Evolutionary conservation across 2,888 invertebrate genomes (phyloP), one percentile per base, ranked within the genome.

Genomic region (Eupeodes latifasciatus): DNA sequence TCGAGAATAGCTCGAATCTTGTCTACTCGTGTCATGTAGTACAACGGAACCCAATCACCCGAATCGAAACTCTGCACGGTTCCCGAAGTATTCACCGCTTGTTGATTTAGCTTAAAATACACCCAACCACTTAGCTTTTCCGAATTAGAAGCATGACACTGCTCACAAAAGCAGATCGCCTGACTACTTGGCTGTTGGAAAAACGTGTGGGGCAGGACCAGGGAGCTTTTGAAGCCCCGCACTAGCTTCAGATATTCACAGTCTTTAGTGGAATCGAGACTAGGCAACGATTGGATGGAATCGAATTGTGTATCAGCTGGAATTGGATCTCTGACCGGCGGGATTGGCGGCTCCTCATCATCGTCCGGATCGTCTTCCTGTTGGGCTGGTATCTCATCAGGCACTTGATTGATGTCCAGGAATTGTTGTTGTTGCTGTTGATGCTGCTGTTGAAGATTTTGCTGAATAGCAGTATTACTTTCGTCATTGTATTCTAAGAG

Each of bases 1-100:
- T 94, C 94, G 44, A 94, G 90, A 53, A 94, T 93, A 2, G 93
- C 93, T 4, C 94, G 92, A 69, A 94, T 94, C 89, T 94, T 94
- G 85, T 94, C 94, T 34, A 93, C 93, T 2, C 93, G 90, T 6
- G 93, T 94, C 90, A 93, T 92, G 83, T 93, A 93, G 87, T 93
- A 94, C 4, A 93, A 91, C 0, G 93, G 93, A 79, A 93, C 85
- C 93, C 93, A 94, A 76, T 93, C 93, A 4, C 92, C 92, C 40
- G 89, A 88, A 36, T 90, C 87, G 47, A 81, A 89, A 59, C 86
- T 90, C 16, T 91, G 90, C 5, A 91, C 90, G 1, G 90, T 89
- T 5, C 90, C 90, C 11, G 91, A 90, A 36, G 91, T 91, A 84
- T 94, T 93, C 0, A 93, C 93, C 0, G 93, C 92, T 79, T 93